Percentiles rank a stretch among this genome's conserved stretches.
Evolutionary conservation across 1,140 invertebrate species (phyloP).

Genomic region (Theocolax elegans): DNA sequence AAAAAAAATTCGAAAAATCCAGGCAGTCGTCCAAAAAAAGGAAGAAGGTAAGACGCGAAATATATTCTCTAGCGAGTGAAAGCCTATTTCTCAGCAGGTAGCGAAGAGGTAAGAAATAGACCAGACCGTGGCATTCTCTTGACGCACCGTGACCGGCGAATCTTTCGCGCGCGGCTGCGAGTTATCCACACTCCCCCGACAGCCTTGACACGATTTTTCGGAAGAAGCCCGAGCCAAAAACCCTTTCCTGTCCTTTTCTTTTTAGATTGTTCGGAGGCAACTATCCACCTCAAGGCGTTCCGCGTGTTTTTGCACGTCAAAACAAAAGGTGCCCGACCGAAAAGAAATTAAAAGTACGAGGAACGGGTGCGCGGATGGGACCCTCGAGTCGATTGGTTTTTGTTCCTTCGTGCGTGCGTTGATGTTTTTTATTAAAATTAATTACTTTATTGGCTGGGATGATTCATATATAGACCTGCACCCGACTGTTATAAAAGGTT

Average conservation of each 20-base stretch:
- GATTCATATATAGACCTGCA: too few relatives aligned
- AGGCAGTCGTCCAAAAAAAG: too few relatives aligned
- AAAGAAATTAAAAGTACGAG: slow-evolving; percentile 7
- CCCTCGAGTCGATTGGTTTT: too few relatives aligned
- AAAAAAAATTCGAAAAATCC: too few relatives aligned
- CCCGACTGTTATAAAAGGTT: too few relatives aligned
- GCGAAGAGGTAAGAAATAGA: slow-evolving; percentile 17
- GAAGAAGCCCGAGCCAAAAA: neutral
- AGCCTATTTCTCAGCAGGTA: slow-evolving; percentile 1
- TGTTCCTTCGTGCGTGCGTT: too few relatives aligned
- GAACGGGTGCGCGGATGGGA: neutral
- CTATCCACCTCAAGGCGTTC: neutral
- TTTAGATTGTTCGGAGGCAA: neutral
- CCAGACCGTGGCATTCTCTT: neutral
- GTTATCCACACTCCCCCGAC: neutral
- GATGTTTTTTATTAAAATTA: too few relatives aligned
- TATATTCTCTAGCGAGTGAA: neutral
- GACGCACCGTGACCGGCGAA: neutral
- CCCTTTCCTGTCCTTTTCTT: neutral
- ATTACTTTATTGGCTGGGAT: too few relatives aligned
- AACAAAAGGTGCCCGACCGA: neutral
- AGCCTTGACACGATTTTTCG: slow-evolving; percentile 17
- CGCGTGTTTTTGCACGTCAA: slow-evolving; percentile 5
- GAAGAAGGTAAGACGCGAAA: too few relatives aligned
- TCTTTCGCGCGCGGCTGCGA: neutral